Evolutionary conservation across 2,888 invertebrate genomes (phyloP).

Genomic region (Cyclophora punctaria): DNA sequence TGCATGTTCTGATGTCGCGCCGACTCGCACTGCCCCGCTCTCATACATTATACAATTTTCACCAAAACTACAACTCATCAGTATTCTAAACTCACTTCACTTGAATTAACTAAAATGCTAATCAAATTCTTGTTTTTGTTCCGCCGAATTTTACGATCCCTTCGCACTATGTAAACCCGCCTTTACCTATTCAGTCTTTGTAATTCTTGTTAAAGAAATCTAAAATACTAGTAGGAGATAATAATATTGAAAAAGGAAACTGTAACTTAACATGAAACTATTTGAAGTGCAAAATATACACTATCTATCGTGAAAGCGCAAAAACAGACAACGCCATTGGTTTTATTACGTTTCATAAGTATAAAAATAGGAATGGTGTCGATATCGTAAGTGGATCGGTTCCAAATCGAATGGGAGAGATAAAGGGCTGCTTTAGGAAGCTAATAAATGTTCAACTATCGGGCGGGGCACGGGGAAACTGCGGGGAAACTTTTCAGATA

Average conservation of each 20-base stretch:
- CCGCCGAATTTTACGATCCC: slow-evolving; percentile 30
- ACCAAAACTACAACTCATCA: slow-evolving; percentile 21
- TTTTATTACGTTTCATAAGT: too few species aligned
- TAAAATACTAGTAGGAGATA: too few species aligned
- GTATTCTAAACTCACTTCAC: slow-evolving; percentile 25
- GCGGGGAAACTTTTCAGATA: neutral
- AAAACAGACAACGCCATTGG: too few species aligned
- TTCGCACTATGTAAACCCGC: slow-evolving; percentile 37
- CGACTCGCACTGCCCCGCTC: neutral
- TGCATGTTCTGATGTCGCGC: too few species aligned
- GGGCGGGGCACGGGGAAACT: neutral
- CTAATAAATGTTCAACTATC: neutral
- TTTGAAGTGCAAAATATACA: too few species aligned
- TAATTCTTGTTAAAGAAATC: slow-evolving; percentile 21
- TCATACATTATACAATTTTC: slow-evolving; percentile 2
- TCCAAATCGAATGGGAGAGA: neutral
- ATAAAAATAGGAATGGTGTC: too few species aligned
- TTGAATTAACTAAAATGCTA: slow-evolving; percentile 33
- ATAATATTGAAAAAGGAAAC: too few species aligned
- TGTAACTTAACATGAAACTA: too few species aligned
- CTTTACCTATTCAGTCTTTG: slow-evolving; percentile 9
- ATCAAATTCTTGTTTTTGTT: slow-evolving; percentile 43
- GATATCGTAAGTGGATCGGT: neutral
- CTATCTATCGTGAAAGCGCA: too few species aligned
- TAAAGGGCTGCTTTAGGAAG: neutral